Evolutionary conservation across 1,140 invertebrate genomes (phyloP), one percentile per base, ranked within the genome.

Genomic region (Belonocnema kinseyi): DNA sequence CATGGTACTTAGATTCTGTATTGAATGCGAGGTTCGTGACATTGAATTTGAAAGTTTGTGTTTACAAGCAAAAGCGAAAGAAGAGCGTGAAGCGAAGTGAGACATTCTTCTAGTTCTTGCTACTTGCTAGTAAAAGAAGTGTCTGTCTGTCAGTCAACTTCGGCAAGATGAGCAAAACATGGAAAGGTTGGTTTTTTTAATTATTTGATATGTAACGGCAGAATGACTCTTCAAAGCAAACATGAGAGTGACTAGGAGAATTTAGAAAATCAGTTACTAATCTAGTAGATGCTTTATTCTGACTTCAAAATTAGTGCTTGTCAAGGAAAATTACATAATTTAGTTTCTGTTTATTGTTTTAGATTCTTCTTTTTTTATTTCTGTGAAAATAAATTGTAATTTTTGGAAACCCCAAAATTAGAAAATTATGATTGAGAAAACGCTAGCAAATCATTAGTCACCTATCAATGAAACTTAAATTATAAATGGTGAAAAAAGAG

Each of bases 131-230:
- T 6, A 66, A 66, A 16, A 14, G 40, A 66, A 40, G 61, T 33
- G 21, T 6, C 54, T 16, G 61, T 66, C 26, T 40, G 33, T 58
- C 6, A 33, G 26, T n/a, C 21, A 16, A 33, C 14, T 61, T 61
- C 46, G 21, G 13, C 21, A 83, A 71, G 46, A 89, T 89, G 88
- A 82, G 85, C 72, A 89, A 89, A 82, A 75, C 80, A 73, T 87
- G 84, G 86, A 84, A 87, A 87, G 87, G 88, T 89, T 87, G 26
- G 85, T 77, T 73, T 26, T 70, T n/a, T 74, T 61, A 19, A 21
- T 46, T 40, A 26, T 40, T 66, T 66, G n/a, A 8, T 26, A 14
- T 33, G 40, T 40, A n/a, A 66, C 8, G 14, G 7, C 14, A 40
- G 26, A 66, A 8, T 66, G 61, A 66, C 61, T 66, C 40, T 40